Percentiles rank a stretch among this genome's conserved stretches.
These are phyloP conservation scores for Agrochola circellaris DNA, from an alignment of 2,888 invertebrate genomes.

Conservation along the genomic window DNA sequence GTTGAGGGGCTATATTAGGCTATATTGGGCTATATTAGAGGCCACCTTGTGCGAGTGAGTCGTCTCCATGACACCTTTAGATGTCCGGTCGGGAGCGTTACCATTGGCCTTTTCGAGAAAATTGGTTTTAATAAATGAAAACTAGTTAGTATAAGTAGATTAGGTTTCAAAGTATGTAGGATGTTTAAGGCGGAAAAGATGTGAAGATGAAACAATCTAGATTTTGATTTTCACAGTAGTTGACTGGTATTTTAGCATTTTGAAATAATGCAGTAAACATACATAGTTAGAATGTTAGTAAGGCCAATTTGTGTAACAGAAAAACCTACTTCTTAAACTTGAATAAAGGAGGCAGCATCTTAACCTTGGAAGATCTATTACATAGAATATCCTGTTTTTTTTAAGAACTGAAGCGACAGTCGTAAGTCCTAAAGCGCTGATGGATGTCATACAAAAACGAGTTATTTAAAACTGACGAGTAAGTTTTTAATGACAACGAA, in stretches of 20 bases:
- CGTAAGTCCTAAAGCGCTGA: neutral
- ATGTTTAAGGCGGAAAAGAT: neutral
- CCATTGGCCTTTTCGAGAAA: constrained; percentile 60
- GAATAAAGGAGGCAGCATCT: neutral
- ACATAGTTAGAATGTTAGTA: neutral
- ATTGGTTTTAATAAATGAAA: neutral
- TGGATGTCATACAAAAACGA: neutral
- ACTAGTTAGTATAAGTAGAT: neutral
- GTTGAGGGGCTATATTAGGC: constrained; percentile 75
- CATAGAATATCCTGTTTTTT: neutral
- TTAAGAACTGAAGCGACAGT: neutral
- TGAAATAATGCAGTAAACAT: neutral
- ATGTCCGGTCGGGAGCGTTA: constrained; percentile 77
- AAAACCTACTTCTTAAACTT: neutral
- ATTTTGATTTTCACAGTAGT: neutral
- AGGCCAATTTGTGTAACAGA: neutral
- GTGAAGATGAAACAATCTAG: neutral
- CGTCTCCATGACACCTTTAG: constrained; percentile 87
- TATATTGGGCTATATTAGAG: constrained; percentile 69
- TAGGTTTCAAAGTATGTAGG: neutral
- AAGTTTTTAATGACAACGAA: constrained; percentile 8
- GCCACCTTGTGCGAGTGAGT: constrained; percentile 75
- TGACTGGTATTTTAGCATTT: neutral
- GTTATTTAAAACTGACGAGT: constrained; percentile 3
- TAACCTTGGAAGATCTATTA: neutral